Evolutionary conservation across 2,888 invertebrate species (phyloP).

Genomic region (Sarcophaga subvicina): DNA sequence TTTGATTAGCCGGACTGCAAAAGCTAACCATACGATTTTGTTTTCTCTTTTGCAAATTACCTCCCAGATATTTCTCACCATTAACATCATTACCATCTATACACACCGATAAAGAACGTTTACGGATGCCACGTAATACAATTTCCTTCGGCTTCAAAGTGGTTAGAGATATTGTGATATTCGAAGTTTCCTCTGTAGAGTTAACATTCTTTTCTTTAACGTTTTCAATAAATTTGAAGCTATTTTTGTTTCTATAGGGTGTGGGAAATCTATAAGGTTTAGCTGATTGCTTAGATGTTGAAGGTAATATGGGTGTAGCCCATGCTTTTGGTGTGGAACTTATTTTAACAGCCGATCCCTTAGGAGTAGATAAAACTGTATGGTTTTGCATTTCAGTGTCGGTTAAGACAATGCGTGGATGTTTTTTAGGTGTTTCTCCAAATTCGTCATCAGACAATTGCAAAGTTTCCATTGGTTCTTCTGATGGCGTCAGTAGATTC

Average conservation of each 20-base stretch:
- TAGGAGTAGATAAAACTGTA: constrained; percentile 12
- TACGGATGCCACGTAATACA: constrained; percentile 71
- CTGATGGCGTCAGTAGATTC: neutral
- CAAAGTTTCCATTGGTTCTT: constrained; percentile 63
- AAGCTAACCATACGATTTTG: constrained; percentile 74
- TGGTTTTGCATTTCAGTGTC: neutral
- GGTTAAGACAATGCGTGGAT: constrained; percentile 50
- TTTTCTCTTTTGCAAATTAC: constrained; percentile 13
- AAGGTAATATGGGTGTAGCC: constrained; percentile 22
- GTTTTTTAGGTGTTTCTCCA: constrained; percentile 33
- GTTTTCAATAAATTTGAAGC: constrained; percentile 33
- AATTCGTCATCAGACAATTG: constrained; percentile 65
- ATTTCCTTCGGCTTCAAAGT: constrained; percentile 65
- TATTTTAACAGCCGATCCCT: neutral
- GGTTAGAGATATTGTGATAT: constrained; percentile 48
- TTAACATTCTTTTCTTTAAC: constrained; percentile 30
- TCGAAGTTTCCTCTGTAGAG: neutral
- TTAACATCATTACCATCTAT: constrained; percentile 60
- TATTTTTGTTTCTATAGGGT: constrained; percentile 70
- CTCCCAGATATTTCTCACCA: neutral
- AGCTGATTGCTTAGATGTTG: constrained; percentile 18
- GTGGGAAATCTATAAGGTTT: constrained; percentile 72
- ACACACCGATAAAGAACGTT: constrained; percentile 75
- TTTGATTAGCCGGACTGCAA: constrained; percentile 75
- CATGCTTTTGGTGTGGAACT: constrained; percentile 36